A percentile compares a stretch with the other conserved stretches of the same genome.
Conservation (phyloP, 2,113 vertebrate species). For the Grantiella picta region DNA sequence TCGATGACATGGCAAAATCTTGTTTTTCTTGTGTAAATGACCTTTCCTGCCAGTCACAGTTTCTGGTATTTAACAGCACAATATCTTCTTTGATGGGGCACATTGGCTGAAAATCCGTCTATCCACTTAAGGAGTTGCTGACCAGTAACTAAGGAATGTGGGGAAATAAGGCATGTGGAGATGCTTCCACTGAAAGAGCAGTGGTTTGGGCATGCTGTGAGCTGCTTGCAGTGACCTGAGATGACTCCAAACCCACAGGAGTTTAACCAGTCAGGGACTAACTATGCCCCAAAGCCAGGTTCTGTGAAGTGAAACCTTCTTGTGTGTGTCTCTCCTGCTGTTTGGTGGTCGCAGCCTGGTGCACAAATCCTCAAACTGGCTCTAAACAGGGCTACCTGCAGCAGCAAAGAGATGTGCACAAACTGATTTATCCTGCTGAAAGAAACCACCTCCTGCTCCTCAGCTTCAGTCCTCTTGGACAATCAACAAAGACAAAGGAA, state of each 20-base stretch:
- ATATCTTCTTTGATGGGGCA: background rate
- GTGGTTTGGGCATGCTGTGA: background rate
- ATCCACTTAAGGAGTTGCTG: fast-evolving
- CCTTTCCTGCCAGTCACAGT: background rate
- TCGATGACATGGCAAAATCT: background rate
- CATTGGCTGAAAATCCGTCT: background rate
- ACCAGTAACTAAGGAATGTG: background rate
- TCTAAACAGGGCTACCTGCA: background rate
- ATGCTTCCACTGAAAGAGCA: fast-evolving
- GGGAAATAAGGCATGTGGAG: background rate
- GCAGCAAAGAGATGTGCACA: background rate
- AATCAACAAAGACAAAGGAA: background rate
- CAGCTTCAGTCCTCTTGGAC: background rate
- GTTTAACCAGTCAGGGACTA: background rate
- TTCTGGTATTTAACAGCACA: background rate
- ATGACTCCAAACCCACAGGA: background rate
- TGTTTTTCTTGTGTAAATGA: background rate
- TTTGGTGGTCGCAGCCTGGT: background rate
- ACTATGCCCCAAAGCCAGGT: background rate
- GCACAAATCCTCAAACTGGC: background rate
- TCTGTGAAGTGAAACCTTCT: background rate
- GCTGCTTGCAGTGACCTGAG: background rate
- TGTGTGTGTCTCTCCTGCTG: fast-evolving
- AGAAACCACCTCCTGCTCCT: background rate
- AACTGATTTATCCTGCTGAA: background rate